Percentiles rank a stretch among this genome's conserved stretches.
Conservation (phyloP, 2,797 vertebrate species). For the Allobates femoralis region DNA sequence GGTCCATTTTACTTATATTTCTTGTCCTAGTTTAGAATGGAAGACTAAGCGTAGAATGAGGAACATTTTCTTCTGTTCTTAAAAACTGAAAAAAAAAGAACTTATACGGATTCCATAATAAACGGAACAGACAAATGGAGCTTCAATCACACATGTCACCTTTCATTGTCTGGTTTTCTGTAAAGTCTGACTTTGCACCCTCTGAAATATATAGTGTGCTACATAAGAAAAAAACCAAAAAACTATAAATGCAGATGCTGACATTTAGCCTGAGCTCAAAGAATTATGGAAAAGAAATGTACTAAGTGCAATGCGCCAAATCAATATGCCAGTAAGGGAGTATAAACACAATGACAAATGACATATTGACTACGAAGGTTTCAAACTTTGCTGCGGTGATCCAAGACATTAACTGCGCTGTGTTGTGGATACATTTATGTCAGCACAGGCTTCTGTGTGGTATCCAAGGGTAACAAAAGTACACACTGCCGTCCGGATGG, state of each 20-base stretch:
- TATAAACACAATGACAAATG: background rate
- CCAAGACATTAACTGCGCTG: background rate
- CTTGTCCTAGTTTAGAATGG: too few species aligned
- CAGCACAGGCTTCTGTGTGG: background rate
- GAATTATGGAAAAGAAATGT: background rate
- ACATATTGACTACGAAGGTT: conserved; percentile 9
- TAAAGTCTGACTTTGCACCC: too few species aligned
- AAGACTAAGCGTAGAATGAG: too few species aligned
- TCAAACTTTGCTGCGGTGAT: conserved; percentile 11
- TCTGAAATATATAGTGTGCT: too few species aligned
- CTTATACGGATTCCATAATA: too few species aligned
- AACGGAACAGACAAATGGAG: too few species aligned
- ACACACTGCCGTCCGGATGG: background rate
- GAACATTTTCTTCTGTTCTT: too few species aligned
- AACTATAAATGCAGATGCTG: background rate
- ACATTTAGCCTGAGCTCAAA: background rate
- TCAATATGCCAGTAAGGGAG: background rate
- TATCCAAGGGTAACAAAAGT: conserved; percentile 24
- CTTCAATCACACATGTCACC: too few species aligned
- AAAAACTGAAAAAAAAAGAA: too few species aligned
- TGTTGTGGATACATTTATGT: conserved; percentile 19
- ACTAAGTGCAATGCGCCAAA: background rate
- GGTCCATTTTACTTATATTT: too few species aligned
- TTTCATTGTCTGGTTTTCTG: too few species aligned
- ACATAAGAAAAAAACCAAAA: background rate